phyloP scores from a whole-genome alignment of 2,888 invertebrate species.

The Trachelus iudaicus region DNA sequence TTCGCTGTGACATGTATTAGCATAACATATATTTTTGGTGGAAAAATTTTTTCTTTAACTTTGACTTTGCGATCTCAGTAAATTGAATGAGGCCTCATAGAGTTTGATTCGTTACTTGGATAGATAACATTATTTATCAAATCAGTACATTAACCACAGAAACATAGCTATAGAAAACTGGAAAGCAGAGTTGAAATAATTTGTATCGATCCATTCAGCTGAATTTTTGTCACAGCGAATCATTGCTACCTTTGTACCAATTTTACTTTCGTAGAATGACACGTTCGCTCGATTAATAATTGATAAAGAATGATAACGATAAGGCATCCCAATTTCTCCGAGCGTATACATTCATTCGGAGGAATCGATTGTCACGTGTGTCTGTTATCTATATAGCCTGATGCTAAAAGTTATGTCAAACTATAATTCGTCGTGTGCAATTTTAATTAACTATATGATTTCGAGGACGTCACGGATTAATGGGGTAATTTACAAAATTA shows the following conservation, averaged over 20 bases:
- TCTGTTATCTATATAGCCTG: not conserved
- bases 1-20: not conserved
- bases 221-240: not conserved
- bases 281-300: not conserved
- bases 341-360: not conserved
- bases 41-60: not conserved
- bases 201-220: not conserved
- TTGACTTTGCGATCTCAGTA: not conserved
- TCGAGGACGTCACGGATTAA: not conserved
- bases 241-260: not conserved
- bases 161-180: not conserved
- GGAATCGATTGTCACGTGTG: not conserved
- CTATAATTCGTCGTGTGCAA: not conserved
- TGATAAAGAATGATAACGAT: not conserved
- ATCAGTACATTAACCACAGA: not conserved
- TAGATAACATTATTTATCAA: not conserved
- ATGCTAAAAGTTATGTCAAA: not conserved
- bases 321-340: not conserved
- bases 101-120: not conserved
- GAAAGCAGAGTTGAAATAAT: not conserved
- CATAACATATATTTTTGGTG: not conserved
- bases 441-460: not conserved
- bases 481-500: not conserved
- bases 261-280: not conserved
- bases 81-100: not conserved